phyloP scores from a whole-genome alignment of 2,113 vertebrate species.

The Brachyhypopomus gauderio region DNA sequence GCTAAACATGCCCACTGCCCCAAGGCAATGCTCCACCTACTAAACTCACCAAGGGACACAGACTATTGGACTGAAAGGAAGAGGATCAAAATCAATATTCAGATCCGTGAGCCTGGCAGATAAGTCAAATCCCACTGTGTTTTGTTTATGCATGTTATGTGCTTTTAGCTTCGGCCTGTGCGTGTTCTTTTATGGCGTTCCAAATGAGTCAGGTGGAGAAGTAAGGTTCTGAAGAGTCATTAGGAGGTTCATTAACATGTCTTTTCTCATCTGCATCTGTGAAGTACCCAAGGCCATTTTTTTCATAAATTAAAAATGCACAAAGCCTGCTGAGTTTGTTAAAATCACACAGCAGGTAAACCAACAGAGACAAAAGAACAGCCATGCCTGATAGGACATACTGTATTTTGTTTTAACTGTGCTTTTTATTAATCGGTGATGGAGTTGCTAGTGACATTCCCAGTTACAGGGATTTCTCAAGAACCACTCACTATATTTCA shows the following conservation, averaged over 20 bases:
- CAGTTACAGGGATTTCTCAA: conserved; percentile 14
- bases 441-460: conserved; percentile 12
- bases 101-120: neutral
- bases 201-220: neutral
- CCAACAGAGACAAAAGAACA: neutral
- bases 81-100: conserved; percentile 1
- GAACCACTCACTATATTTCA: conserved; percentile 24
- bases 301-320: neutral
- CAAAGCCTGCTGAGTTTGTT: neutral
- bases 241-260: conserved; percentile 10
- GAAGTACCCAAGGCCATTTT: neutral
- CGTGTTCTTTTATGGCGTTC: neutral
- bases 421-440: conserved; percentile 5
- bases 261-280: neutral
- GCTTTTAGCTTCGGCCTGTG: neutral
- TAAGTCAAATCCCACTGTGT: neutral
- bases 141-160: neutral
- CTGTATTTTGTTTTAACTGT: neutral
- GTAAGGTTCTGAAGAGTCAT: neutral
- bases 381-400: neutral
- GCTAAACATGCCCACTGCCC: neutral
- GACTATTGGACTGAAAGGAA: neutral
- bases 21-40: neutral
- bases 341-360: conserved; percentile 5
- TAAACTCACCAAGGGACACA: neutral